Percentiles rank a stretch among this genome's conserved stretches.
phyloP scores from a whole-genome alignment of 2,888 invertebrate species.

The Seira musarum region DNA sequence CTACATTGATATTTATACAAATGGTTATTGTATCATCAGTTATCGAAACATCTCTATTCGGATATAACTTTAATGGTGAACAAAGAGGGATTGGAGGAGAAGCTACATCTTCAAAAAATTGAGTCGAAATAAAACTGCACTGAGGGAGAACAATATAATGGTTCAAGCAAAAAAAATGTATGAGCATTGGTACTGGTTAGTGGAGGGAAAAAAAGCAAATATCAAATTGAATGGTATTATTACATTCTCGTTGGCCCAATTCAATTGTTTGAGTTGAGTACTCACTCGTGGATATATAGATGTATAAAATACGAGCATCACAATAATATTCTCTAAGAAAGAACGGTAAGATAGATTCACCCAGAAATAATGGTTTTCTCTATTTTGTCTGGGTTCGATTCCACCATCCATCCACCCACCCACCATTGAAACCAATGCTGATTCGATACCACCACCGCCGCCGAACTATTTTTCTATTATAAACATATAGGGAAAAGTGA shows the following conservation, averaged over 20 bases:
- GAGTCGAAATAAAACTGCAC: slow-evolving; percentile 12
- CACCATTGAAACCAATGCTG: too few relatives aligned
- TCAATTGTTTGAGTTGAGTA: slow-evolving; percentile 20
- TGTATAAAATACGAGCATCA: slow-evolving; percentile 5
- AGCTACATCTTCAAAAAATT: background rate
- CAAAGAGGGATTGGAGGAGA: slow-evolving; percentile 27
- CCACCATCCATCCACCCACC: too few relatives aligned
- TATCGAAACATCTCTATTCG: too few relatives aligned
- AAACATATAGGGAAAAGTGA: slow-evolving; percentile 27
- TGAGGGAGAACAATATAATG: slow-evolving; percentile 39
- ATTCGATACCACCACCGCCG: too few relatives aligned
- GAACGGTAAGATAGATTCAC: background rate
- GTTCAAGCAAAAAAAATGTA: slow-evolving; percentile 41
- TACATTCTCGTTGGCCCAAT: slow-evolving; percentile 61
- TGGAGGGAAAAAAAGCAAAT: slow-evolving; percentile 52
- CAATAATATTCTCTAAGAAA: background rate
- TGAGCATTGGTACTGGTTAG: slow-evolving; percentile 5
- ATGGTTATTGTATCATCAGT: too few relatives aligned
- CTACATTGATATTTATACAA: too few relatives aligned
- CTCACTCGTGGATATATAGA: background rate
- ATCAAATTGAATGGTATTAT: slow-evolving; percentile 56
- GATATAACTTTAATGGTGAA: too few relatives aligned
- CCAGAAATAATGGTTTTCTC: background rate
- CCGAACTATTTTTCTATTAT: background rate
- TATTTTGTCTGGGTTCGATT: background rate